Base-by-base conservation (phyloP, 2,113 vertebrate species). In the Clarias gariepinus region DNA sequence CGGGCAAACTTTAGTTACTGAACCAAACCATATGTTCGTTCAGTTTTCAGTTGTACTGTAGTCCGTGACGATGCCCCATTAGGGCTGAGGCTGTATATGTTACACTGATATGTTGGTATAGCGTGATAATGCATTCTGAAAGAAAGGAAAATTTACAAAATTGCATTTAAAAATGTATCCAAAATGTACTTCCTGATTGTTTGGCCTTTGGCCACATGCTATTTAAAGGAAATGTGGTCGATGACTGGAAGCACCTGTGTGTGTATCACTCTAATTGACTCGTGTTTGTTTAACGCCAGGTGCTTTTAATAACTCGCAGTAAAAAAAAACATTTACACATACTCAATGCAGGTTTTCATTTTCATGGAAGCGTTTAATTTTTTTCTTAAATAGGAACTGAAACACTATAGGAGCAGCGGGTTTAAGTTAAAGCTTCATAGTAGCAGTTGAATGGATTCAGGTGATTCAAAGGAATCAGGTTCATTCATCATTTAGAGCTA, bases 1-100 rank as follows among this genome's bases (percentile, higher is more conserved):
- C 52, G 36, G 52, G 41, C 69, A 73, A 47, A 41, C 36, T 53
- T 53, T n/a, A n/a, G 5, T 77, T 77, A 55, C 47, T 77, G 74
- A 76, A 77, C 23, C 74, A 77, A 77, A 77, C 74, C 47, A 55
- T 77, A 4, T 77, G 47, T 55, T 77, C 25, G 55, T 55, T 77
- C 74, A 55, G 74, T 28, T 77, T 74, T 4, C 21, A 52, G 71
- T 25, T 25, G 2, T 55, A n/a, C n/a, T 10, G 13, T 1, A 28
- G 25, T 16, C 52, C 16, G 13, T 53, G 25, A 55, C 28, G 41
- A 76, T 15, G 47, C 47, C 36, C 23, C 3, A 11, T 73, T 25
- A 47, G 36, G 9, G 28, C n/a, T 19, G 68, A 21, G 8, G 30
- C 30, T 12, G n/a, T 68, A 16, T 68, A 68, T 15, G 21, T 71